Base-by-base conservation (phyloP, 2,888 invertebrate species). In the Galeopsomyia nigrocyanea region DNA sequence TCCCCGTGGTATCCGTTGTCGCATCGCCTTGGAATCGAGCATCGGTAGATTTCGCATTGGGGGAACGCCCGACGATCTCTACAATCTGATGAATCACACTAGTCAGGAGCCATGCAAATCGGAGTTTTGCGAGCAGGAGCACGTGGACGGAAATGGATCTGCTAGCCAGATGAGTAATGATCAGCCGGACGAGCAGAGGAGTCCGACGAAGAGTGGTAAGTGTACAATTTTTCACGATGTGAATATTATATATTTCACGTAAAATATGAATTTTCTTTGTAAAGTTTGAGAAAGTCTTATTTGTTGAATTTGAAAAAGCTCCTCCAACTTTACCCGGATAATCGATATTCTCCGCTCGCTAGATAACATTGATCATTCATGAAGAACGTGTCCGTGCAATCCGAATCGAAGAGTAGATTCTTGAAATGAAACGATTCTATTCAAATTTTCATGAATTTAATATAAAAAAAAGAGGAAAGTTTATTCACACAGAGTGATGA, bases 31-130 rank as follows among this genome's bases (percentile, higher is more conserved):
- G 31, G 82, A 83, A 46, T 83, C 83, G 7, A 76, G 74, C 22
- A 67, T 77, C 16, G 83, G 82, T 3, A 78, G 83, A 16, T 83
- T 83, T 58, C 78, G 79, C n/a, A 83, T 83, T 68, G 83, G 83
- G 2, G 82, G 83, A n/a, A 78, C 78, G 2, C 73, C 78, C 19
- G 80, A 80, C 47, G 83, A 83, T 62, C 56, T 78, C 3, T 83
- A 80, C 77, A 82, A 79, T 51, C 76, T 83, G 67, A 83, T 83
- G 83, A 83, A 83, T 74, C 82, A 80, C 61, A 82, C 81, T 65
- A 79, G 80, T 53, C 83, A 83, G 61, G 79, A 80, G 60, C 66
- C 78, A 19, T 83, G 83, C 60, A 79, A 78, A 21, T 82, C 80
- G 6, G 83, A 83, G 66, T 81, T 82, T 55, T 83, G 83, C 77